A percentile compares a stretch with the other conserved stretches of the same genome.
phyloP scores from a whole-genome alignment of 2,113 vertebrate genomes.

The Channa maculata region DNA sequence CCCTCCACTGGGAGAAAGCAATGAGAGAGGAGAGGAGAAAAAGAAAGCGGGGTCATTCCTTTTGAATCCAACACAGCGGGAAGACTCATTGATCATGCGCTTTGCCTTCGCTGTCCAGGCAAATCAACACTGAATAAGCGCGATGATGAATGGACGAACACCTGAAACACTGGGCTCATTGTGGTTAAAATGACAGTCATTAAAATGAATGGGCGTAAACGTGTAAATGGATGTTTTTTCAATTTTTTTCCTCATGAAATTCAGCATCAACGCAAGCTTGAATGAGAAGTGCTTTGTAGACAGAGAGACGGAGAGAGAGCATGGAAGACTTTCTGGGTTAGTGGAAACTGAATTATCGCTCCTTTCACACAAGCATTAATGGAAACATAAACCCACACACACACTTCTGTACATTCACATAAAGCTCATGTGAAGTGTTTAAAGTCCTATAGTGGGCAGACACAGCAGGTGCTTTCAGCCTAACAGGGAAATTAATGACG shows the following conservation, averaged over 20 bases:
- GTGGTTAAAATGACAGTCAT: slow-evolving; percentile 70
- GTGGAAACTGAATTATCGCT: slow-evolving; percentile 64
- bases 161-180: slow-evolving; percentile 76
- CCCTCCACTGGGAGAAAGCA: slow-evolving; percentile 83
- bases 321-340: slow-evolving; percentile 36
- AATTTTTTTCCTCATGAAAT: slow-evolving; percentile 16
- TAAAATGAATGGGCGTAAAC: slow-evolving; percentile 59
- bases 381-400: slow-evolving; percentile 58
- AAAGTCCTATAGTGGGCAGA: slow-evolving; percentile 59
- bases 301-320: slow-evolving; percentile 7
- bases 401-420: slow-evolving; percentile 45
- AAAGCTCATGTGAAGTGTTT: slow-evolving; percentile 67
- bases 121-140: slow-evolving; percentile 70
- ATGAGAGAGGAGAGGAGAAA: slow-evolving; percentile 77
- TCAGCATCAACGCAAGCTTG: slow-evolving; percentile 49
- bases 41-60: slow-evolving; percentile 79
- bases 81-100: slow-evolving; percentile 76
- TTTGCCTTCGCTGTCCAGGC: slow-evolving; percentile 64
- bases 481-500: slow-evolving; percentile 72
- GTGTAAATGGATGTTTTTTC: slow-evolving; percentile 58
- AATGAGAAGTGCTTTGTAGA: slow-evolving; percentile 50
- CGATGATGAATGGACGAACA: slow-evolving; percentile 72
- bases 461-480: slow-evolving; percentile 71
- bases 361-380: slow-evolving; percentile 55
- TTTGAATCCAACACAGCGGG: slow-evolving; percentile 77